Evolutionary conservation across 2,797 vertebrate species (phyloP).

Genomic region (Vultur gryphus): DNA sequence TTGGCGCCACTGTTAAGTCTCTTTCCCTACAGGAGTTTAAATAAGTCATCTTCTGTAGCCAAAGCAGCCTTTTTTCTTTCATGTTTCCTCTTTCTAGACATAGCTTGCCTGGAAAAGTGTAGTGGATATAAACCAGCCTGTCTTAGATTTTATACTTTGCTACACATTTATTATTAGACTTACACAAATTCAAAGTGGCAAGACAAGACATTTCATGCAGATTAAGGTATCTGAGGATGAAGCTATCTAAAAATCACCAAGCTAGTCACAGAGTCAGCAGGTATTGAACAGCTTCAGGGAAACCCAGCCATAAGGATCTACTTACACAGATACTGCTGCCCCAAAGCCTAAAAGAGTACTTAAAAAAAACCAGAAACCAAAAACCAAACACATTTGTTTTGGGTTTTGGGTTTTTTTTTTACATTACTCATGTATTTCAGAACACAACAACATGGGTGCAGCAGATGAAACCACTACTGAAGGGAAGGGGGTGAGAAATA

Average conservation of each 20-base stretch:
- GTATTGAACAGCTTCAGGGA: background rate
- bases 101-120: background rate
- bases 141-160: background rate
- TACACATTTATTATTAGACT: background rate
- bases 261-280: background rate
- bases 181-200: background rate
- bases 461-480: background rate
- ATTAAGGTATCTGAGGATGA: background rate
- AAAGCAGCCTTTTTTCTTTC: background rate
- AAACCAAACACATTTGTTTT: background rate
- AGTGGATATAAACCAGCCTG: background rate
- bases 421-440: background rate
- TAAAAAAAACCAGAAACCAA: background rate
- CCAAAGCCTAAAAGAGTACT: background rate
- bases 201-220: background rate
- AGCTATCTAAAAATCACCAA: background rate
- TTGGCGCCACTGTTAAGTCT: background rate
- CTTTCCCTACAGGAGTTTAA: background rate
- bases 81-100: background rate
- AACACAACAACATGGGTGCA: background rate
- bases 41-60: background rate
- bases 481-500: background rate
- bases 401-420: fast-evolving
- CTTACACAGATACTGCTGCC: background rate
- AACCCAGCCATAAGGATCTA: background rate